Conservation (phyloP, 2,113 vertebrate species). For the Ammodytes dubius region DNA sequence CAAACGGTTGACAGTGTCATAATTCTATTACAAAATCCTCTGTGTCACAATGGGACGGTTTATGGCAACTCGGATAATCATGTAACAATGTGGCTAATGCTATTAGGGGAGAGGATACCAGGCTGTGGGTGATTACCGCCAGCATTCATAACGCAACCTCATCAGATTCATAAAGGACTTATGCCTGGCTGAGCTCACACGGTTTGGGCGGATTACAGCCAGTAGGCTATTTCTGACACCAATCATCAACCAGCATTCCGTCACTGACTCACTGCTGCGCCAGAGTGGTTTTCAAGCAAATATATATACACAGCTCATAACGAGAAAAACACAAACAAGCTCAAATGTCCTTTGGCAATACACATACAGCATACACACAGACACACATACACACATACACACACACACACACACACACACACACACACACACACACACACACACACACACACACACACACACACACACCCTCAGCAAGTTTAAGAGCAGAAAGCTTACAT, state of each 20-base stretch:
- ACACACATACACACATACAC: background rate
- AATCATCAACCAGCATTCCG: background rate
- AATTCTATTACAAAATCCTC: constrained; percentile 40
- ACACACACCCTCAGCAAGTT: background rate
- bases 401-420: constrained; percentile 5
- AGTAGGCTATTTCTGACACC: constrained; percentile 52
- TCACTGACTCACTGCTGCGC: constrained; percentile 33
- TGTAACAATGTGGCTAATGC: constrained; percentile 66
- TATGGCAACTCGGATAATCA: constrained; percentile 58
- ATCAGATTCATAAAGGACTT: constrained; percentile 55
- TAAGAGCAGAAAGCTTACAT: background rate
- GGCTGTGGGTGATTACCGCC: constrained; percentile 65
- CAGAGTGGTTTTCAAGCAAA: constrained; percentile 16
- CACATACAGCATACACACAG: background rate
- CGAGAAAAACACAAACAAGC: background rate
- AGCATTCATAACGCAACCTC: constrained; percentile 52
- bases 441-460: background rate
- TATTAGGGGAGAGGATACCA: constrained; percentile 67
- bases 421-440: constrained; percentile 12
- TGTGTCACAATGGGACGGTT: constrained; percentile 50
- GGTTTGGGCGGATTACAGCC: constrained; percentile 61
- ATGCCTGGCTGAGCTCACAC: constrained; percentile 47
- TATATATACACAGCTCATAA: background rate
- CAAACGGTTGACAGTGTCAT: constrained; percentile 11
- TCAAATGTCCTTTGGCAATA: background rate